Evolutionary conservation across 2,797 vertebrate genomes (phyloP), one percentile per base, ranked within the genome.

Genomic region (Acrocephalus scirpaceus): DNA sequence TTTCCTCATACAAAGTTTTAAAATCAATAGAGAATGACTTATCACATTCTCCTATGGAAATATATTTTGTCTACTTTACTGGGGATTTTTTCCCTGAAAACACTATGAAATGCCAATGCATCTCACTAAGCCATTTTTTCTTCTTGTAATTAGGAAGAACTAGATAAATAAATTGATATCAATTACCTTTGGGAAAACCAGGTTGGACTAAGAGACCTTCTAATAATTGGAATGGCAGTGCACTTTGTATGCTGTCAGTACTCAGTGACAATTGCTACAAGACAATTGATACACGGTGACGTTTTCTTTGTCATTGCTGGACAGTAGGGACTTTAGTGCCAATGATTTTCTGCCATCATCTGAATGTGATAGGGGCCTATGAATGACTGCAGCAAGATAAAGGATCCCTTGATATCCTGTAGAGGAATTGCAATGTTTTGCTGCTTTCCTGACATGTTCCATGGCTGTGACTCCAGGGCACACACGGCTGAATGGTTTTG

Each of bases 281-380:
- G 92, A 96, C 95, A 97, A 97, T 18, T 94, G 95, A 97, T 96
- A 91, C 27, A 32, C 4, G 14, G 70, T 66, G 75, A 96, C 15
- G 89, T 95, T 98, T 97, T 95, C 97, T 98, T 98, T 98, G 97
- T 97, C 96, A 96, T 93, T 93, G 86, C 90, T 96, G 95, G 92
- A 97, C 95, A 96, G 96, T 64, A 93, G 95, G 78, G 95, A 97
- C 92, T 95, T 97, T 79, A 95, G 69, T 86, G 79, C 86, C 95
- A 98, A 97, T 88, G 98, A 98, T 98, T 98, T 98, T 97, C 97
- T 98, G 97, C 97, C 97, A 96, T 94, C 95, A 87, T 95, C 84
- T 94, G 78, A 97, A 98, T 98, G 95, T 95, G 97, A 97, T 97
- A 97, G 96, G n/a, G 90, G 89, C 88, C 94, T 96, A 92, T 86